phyloP scores from a whole-genome alignment of 2,797 vertebrate species.

The Phoeniculus purpureus region DNA sequence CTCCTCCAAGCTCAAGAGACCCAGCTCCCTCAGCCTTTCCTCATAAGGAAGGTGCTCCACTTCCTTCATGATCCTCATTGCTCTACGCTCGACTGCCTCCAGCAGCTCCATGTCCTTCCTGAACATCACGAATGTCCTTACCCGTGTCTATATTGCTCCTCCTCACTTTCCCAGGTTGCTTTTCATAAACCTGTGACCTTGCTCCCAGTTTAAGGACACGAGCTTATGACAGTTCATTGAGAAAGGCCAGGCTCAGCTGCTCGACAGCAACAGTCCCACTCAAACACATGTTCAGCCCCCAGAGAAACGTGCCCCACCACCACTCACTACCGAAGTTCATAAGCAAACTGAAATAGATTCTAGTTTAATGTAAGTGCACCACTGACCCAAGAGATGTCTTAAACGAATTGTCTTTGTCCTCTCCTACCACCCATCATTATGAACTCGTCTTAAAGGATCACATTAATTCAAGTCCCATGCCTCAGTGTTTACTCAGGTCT shows the following conservation, averaged over 20 bases:
- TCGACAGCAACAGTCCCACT: neutral
- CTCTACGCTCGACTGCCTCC: too few species aligned
- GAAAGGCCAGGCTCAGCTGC: neutral
- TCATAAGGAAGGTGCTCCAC: too few species aligned
- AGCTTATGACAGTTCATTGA: neutral
- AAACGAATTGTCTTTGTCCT: neutral
- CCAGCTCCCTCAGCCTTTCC: too few species aligned
- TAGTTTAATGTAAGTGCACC: neutral
- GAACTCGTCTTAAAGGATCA: neutral
- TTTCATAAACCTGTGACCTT: fast-evolving
- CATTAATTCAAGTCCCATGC: slow-evolving; percentile 4
- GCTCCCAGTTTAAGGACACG: neutral
- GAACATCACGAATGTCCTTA: neutral
- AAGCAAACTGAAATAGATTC: neutral
- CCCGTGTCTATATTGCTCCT: neutral
- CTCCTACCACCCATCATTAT: neutral
- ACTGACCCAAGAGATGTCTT: neutral
- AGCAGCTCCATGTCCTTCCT: too few species aligned
- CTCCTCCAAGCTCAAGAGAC: too few species aligned
- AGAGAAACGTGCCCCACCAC: neutral
- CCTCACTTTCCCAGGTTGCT: neutral
- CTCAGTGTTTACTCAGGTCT: neutral
- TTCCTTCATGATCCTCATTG: too few species aligned
- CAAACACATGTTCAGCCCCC: neutral
- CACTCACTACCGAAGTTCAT: neutral